Evolutionary conservation across 2,113 vertebrate species (phyloP), one percentile per base, ranked within the genome.

Genomic region (Pleuronectes platessa): DNA sequence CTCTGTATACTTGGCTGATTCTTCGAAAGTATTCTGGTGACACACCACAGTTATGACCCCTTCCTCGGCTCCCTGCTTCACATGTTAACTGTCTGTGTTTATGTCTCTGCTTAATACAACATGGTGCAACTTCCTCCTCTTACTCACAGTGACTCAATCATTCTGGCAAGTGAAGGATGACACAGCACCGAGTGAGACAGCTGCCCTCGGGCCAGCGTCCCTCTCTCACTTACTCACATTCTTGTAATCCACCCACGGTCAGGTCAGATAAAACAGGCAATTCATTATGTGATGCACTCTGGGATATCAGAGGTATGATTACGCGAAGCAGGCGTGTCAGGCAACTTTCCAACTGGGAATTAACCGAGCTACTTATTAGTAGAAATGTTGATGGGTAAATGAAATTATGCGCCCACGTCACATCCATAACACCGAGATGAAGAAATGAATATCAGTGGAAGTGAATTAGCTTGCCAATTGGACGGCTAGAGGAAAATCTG

Each of bases 41-140:
- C 10, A 68, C 37, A 65, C 12, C 10, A 1, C n/a, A 12, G 18
- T 53, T 55, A 55, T 61, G 23, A 18, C 21, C 14, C 9, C 5
- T 4, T 0, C 51, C 11, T 69, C 20, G 42, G 0, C 23, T 73
- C 58, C 14, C n/a, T 68, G 37, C 53, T 21, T 5, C 9, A 14
- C 35, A 58, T n/a, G 35, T 62, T 42, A 42, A 3, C 47, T 61
- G 47, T 49, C 17, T 31, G 31, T 31, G 31, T 31, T 31, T 31
- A 31, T 5, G 31, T 31, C 31, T 31, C 31, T 49, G 47, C 47
- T 18, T n/a, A 1, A 49, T 40, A 69, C n/a, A 51, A 15, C 8
- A 9, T 71, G 40, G 11, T 26, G 54, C 63, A 64, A 65, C 72
- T 76, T 84, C 73, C 17, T 61, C 66, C 17, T 68, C 66, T 84